These are phyloP conservation scores for Eubasilissa splendida DNA, from an alignment of 2,888 invertebrate genomes.

Conservation along the genomic window DNA sequence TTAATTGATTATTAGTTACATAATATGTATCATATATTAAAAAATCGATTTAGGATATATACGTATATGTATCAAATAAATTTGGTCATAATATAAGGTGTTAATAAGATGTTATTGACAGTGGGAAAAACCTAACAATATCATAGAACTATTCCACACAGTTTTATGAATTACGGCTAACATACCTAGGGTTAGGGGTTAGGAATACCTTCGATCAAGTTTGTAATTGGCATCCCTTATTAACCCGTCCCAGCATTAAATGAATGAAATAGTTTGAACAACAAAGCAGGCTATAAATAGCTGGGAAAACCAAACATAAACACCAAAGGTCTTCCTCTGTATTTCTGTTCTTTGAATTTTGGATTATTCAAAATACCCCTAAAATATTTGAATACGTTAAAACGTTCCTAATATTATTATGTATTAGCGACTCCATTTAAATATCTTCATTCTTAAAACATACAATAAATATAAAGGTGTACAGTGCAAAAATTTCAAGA, in stretches of 20 bases:
- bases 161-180: not conserved
- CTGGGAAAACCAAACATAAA: conserved; percentile 4
- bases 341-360: no score
- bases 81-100: no score
- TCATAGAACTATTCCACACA: not conserved
- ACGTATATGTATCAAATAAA: not conserved
- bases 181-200: not conserved
- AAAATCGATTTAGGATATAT: not conserved
- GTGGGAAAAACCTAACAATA: conserved; percentile 14
- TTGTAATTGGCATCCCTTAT: no score
- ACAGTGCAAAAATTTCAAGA: no score
- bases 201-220: no score
- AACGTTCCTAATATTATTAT: no score
- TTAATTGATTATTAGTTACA: not conserved
- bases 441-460: no score
- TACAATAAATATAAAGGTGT: no score
- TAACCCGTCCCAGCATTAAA: not conserved
- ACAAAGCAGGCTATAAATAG: not conserved
- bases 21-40: no score
- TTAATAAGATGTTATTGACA: conserved; percentile 16
- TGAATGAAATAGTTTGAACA: conserved; percentile 24
- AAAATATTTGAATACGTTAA: no score
- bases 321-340: not conserved
- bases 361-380: no score
- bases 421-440: no score